Evolutionary conservation across 1,140 invertebrate species (phyloP).

Genomic region (Bombus breviceps): DNA sequence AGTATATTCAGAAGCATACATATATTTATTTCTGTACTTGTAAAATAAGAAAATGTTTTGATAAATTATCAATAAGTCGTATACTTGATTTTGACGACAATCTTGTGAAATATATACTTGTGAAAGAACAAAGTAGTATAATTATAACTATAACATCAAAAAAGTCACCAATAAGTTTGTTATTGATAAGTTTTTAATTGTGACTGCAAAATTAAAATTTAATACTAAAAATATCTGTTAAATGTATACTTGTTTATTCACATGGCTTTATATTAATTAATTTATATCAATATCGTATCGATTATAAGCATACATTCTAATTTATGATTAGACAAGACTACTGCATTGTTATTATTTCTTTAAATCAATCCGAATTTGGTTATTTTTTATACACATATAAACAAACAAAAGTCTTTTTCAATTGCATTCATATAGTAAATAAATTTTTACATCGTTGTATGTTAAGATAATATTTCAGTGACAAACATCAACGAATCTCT

Average conservation of each 20-base stretch:
- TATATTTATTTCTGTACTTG: not conserved
- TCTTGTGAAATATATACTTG: not conserved
- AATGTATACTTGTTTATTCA: not conserved
- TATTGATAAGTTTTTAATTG: too few species aligned
- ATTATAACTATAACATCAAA: not conserved
- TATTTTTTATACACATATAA: not conserved
- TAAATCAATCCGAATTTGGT: not conserved
- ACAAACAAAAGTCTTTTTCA: not conserved
- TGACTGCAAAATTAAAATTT: not conserved
- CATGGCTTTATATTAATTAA: not conserved
- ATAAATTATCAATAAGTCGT: not conserved
- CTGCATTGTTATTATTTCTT: too few species aligned
- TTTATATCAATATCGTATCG: not conserved
- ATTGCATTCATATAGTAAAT: not conserved
- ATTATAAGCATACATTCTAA: not conserved
- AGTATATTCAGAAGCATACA: not conserved
- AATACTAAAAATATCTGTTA: not conserved
- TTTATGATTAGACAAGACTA: not conserved
- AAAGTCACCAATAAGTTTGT: not conserved
- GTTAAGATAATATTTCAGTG: not conserved
- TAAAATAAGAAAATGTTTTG: not conserved
- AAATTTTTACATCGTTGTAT: not conserved
- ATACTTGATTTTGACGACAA: not conserved
- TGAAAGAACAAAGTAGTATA: not conserved
- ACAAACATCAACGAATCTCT: not conserved